Conservation (phyloP, 2,797 vertebrate species). For the Eurystomus glaucurus region DNA sequence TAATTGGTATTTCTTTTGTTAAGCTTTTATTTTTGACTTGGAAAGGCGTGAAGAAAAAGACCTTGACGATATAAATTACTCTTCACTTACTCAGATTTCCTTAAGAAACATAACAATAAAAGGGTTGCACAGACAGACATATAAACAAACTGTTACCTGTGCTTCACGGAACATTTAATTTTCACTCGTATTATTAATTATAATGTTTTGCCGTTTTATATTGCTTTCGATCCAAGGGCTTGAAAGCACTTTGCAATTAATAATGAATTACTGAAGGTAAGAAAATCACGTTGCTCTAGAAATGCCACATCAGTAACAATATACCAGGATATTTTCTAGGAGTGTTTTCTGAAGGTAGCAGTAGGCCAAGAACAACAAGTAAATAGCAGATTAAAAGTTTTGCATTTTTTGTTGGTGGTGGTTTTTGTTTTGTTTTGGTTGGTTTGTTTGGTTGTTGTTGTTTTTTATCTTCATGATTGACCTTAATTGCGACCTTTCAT, state of each 20-base stretch:
- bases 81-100: background rate
- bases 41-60: background rate
- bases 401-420: background rate
- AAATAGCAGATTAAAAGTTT: background rate
- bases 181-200: background rate
- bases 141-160: background rate
- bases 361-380: background rate
- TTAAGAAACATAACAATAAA: background rate
- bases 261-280: background rate
- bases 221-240: background rate
- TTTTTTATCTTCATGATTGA: background rate
- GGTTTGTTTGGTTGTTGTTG: background rate
- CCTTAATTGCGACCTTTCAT: background rate
- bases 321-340: background rate
- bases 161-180: background rate
- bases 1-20: background rate
- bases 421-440: background rate
- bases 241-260: background rate
- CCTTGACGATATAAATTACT: background rate
- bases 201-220: background rate
- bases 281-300: background rate
- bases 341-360: background rate
- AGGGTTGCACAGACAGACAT: background rate
- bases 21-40: background rate
- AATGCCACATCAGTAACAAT: background rate